Evolutionary conservation across 2,113 vertebrate genomes (phyloP).

Genomic region (Loxodonta africana): DNA sequence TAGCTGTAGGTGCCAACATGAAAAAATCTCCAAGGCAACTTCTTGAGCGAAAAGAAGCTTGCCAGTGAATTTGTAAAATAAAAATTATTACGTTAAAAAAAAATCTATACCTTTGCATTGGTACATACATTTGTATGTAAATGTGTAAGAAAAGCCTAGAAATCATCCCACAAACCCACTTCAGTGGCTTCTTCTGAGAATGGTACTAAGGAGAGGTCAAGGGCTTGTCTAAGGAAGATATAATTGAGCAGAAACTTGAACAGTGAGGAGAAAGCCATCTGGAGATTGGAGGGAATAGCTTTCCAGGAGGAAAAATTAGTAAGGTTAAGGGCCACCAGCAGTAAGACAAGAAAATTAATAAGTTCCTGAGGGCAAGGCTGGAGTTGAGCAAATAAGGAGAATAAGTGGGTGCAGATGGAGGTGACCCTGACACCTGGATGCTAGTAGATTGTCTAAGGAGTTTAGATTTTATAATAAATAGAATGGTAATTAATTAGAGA

Average conservation of each 20-base stretch:
- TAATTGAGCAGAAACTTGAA: background rate
- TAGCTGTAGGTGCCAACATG: too few species aligned
- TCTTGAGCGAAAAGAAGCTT: background rate
- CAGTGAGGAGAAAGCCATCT: background rate
- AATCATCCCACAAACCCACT: background rate
- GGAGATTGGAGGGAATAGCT: background rate
- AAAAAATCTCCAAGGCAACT: background rate
- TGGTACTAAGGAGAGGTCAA: fast-evolving
- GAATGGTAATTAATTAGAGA: background rate
- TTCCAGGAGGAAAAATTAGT: background rate
- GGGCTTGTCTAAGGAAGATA: background rate
- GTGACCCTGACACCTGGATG: background rate
- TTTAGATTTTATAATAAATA: background rate
- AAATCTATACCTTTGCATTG: background rate
- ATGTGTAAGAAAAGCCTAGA: background rate
- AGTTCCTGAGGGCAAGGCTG: too few species aligned
- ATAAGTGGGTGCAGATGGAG: fast-evolving
- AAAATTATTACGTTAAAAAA: background rate
- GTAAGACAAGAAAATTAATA: fast-evolving
- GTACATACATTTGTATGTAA: background rate
- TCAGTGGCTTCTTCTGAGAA: background rate
- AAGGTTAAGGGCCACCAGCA: fast-evolving
- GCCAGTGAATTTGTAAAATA: background rate
- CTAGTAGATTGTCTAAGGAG: fast-evolving
- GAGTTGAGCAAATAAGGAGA: background rate